These are phyloP conservation scores for Drosophila lowei DNA, from an alignment of 1,140 invertebrate species.

Conservation along the genomic window DNA sequence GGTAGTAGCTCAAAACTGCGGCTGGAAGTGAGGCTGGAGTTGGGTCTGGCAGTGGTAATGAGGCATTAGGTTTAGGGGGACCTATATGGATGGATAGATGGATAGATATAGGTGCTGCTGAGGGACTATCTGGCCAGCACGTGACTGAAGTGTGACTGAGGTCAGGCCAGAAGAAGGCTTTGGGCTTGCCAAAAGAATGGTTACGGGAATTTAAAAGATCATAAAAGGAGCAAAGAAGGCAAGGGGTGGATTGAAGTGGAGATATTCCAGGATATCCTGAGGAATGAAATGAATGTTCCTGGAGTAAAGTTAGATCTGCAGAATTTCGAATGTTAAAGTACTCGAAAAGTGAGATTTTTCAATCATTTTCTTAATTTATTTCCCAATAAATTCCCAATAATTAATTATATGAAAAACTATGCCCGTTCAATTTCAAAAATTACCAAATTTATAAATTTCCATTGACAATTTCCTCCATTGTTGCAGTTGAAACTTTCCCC, in stretches of 20 bases:
- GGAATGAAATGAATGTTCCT: no score
- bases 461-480: conserved; percentile 12
- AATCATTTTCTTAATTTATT: no score
- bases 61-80: conserved; percentile 37
- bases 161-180: neutral
- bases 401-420: no score
- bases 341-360: no score
- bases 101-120: conserved; percentile 31
- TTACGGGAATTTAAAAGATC: neutral
- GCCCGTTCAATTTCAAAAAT: no score
- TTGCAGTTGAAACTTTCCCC: neutral
- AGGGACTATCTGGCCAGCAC: conserved; percentile 40
- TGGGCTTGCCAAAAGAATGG: conserved; percentile 3
- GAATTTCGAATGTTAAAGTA: no score
- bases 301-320: no score
- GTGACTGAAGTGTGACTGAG: conserved; percentile 67
- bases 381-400: no score
- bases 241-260: no score
- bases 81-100: neutral
- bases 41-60: conserved; percentile 31
- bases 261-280: no score
- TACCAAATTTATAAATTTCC: no score
- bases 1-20: conserved; percentile 23
- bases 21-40: conserved; percentile 20
- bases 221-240: no score